Conservation (phyloP, 2,113 vertebrate species). For the Dicaeum eximium region DNA sequence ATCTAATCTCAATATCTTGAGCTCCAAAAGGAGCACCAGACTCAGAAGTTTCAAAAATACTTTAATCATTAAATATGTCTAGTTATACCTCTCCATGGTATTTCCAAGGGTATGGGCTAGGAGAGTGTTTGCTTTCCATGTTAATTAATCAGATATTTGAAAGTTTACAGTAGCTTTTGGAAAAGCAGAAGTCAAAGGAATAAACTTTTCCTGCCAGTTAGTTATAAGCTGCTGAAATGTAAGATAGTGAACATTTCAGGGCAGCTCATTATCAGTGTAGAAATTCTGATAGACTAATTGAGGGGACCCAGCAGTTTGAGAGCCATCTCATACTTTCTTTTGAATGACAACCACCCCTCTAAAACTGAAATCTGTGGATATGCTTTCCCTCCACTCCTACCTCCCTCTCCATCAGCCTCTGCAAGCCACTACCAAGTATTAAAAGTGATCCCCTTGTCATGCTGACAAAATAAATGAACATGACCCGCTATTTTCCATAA, state of each 20-base stretch:
- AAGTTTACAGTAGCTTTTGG: background rate
- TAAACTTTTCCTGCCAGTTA: background rate
- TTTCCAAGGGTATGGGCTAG: background rate
- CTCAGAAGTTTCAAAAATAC: background rate
- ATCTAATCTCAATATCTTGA: background rate
- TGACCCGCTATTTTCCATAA: slow-evolving; percentile 28
- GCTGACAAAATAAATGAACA: slow-evolving; percentile 63
- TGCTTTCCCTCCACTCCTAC: background rate
- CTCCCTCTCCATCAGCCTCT: background rate
- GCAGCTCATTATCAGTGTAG: background rate
- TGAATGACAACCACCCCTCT: background rate
- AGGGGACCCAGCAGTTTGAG: background rate
- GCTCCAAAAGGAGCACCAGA: background rate
- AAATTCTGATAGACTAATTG: background rate
- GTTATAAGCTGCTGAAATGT: background rate
- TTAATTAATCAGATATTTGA: background rate
- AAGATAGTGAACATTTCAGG: background rate
- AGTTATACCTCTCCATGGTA: background rate
- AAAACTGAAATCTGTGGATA: background rate
- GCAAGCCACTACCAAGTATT: background rate
- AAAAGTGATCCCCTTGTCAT: slow-evolving; percentile 45
- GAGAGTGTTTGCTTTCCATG: accelerated
- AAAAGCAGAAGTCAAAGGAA: background rate
- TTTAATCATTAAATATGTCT: background rate
- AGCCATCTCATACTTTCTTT: background rate